Conservation (phyloP, 2,888 invertebrate genomes). For the Myopa testacea region DNA sequence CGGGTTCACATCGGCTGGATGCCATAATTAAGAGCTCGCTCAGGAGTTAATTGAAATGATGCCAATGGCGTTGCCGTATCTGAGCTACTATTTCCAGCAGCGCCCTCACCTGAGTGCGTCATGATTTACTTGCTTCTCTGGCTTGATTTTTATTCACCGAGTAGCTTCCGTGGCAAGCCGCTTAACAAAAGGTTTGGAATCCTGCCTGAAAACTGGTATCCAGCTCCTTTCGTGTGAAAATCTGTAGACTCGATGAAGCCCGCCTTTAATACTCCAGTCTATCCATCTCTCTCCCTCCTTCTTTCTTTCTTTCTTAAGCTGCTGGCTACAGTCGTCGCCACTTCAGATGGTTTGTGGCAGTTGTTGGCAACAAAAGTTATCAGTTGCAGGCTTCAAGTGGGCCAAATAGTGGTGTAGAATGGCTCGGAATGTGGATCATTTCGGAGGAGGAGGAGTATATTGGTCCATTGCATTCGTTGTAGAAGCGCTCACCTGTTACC, state of each 20-base stretch:
- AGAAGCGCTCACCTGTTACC: conserved; percentile 13
- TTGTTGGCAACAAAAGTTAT: conserved; percentile 33
- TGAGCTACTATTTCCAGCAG: not conserved
- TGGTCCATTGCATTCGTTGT: not conserved
- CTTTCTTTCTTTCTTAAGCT: not conserved
- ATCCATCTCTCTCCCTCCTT: not conserved
- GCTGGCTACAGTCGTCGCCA: too few species aligned
- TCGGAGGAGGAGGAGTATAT: conserved; percentile 5
- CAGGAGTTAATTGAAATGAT: not conserved
- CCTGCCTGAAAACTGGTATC: conserved; percentile 4
- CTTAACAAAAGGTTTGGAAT: not conserved
- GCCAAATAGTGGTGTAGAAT: not conserved
- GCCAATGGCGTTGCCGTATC: not conserved
- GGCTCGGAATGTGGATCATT: conserved; percentile 5
- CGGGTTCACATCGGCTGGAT: not conserved
- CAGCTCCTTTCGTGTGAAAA: not conserved
- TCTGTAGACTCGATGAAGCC: not conserved
- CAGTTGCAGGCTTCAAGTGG: conserved; percentile 26
- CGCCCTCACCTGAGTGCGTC: not conserved
- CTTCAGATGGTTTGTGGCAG: not conserved
- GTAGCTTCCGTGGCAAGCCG: not conserved
- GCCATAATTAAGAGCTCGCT: not conserved
- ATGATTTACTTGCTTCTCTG: not conserved
- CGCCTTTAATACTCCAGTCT: not conserved
- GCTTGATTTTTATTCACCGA: not conserved